Percentiles rank a stretch among this genome's conserved stretches.
Conservation (phyloP, 1,140 invertebrate species). For the Neodiprion fabricii region DNA sequence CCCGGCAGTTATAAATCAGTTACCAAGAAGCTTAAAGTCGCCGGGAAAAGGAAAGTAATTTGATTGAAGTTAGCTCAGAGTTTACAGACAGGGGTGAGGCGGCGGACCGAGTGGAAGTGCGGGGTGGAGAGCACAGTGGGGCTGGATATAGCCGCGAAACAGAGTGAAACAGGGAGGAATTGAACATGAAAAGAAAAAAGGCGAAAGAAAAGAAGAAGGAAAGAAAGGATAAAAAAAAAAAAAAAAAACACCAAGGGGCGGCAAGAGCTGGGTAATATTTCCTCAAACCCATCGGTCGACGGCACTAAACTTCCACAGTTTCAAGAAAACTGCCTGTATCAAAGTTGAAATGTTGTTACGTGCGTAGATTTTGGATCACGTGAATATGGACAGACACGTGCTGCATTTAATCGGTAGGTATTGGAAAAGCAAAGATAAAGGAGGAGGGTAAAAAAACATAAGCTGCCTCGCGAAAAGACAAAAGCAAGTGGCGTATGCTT, state of each 20-base stretch:
- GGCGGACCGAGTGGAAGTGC: neutral
- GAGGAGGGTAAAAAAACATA: no score
- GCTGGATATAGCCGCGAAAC: conserved; percentile 20
- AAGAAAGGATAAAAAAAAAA: neutral
- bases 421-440: neutral
- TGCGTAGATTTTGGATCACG: neutral
- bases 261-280: neutral
- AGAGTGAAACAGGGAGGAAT: conserved; percentile 14
- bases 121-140: conserved; percentile 14
- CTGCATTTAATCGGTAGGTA: neutral
- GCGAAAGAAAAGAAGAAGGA: neutral
- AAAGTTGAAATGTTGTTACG: conserved; percentile 9
- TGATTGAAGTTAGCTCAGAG: conserved; percentile 23
- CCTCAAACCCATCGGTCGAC: neutral
- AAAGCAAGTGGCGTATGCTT: no score
- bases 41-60: conserved; percentile 27
- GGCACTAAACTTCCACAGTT: conserved; percentile 4
- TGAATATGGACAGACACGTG: neutral
- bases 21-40: conserved; percentile 20
- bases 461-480: no score
- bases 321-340: conserved; percentile 3
- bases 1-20: conserved; percentile 34
- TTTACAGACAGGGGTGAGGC: conserved; percentile 15
- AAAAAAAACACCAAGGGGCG: neutral
- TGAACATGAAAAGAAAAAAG: neutral